Evolutionary conservation across 2,113 vertebrate species (phyloP).

Genomic region (Cyprinodon variegatus): DNA sequence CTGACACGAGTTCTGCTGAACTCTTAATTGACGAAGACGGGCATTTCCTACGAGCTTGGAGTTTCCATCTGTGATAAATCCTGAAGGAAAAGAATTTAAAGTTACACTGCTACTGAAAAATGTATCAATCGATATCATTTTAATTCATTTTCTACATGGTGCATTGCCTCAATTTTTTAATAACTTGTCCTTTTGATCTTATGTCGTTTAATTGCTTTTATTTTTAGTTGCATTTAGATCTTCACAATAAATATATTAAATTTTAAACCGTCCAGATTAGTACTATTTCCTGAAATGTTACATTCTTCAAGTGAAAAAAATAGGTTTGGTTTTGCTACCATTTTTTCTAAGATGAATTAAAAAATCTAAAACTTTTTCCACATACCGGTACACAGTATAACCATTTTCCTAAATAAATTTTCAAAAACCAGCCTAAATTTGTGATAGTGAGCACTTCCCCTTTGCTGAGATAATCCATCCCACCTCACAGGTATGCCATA

Average conservation of each 20-base stretch:
- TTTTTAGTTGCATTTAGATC: not conserved
- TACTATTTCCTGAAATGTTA: too few species aligned
- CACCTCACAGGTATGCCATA: too few species aligned
- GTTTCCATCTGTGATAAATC: conserved; percentile 94
- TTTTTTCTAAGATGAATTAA: not conserved
- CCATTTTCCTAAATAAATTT: too few species aligned
- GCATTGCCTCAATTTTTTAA: not conserved
- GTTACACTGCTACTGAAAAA: not conserved
- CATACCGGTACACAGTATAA: too few species aligned
- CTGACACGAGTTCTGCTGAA: conserved; percentile 79
- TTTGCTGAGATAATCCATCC: too few species aligned
- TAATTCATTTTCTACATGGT: too few species aligned
- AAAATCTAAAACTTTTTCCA: not conserved
- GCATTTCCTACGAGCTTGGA: conserved; percentile 88
- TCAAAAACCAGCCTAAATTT: too few species aligned
- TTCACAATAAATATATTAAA: not conserved
- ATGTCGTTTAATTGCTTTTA: not conserved
- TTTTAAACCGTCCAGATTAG: too few species aligned
- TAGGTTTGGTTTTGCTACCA: too few species aligned
- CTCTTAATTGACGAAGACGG: conserved; percentile 88
- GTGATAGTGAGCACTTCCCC: too few species aligned
- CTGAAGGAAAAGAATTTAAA: conserved; percentile 63
- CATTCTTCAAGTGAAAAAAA: too few species aligned
- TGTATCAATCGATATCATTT: too few species aligned
- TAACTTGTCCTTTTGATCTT: not conserved